These are phyloP conservation scores for Argyresthia goedartella DNA, from an alignment of 2,888 invertebrate species.

Conservation along the genomic window DNA sequence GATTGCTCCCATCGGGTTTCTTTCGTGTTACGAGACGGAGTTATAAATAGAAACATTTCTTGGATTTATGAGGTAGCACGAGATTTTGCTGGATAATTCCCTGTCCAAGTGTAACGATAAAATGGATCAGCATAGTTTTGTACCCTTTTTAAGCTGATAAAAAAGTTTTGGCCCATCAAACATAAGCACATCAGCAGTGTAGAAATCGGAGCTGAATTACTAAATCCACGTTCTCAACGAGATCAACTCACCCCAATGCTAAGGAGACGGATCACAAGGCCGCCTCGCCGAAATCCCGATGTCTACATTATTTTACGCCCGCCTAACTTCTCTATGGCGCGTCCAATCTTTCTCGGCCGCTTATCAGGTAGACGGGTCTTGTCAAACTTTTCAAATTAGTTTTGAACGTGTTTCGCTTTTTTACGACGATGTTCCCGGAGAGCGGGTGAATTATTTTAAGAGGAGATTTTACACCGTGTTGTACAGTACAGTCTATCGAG, in stretches of 20 bases:
- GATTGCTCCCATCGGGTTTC: no score
- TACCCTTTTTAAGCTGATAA: no score
- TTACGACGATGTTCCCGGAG: no score
- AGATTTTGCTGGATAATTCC: no score
- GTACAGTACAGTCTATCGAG: no score
- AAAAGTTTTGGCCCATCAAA: background rate
- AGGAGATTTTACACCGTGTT: background rate
- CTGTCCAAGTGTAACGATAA: no score
- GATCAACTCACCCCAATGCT: slow-evolving; percentile 21
- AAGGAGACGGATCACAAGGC: slow-evolving; percentile 25
- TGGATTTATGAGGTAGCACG: no score
- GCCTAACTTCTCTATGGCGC: slow-evolving; percentile 42
- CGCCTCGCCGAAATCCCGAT: slow-evolving; percentile 27
- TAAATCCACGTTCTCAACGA: slow-evolving; percentile 14
- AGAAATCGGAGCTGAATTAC: slow-evolving; percentile 5
- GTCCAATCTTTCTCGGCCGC: slow-evolving; percentile 43
- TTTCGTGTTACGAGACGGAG: no score
- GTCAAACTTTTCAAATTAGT: slow-evolving; percentile 56
- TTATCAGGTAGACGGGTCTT: slow-evolving; percentile 46
- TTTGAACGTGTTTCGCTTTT: slow-evolving; percentile 34
- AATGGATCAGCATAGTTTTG: no score
- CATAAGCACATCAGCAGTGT: background rate
- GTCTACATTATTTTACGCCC: slow-evolving; percentile 44
- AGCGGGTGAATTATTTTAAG: slow-evolving; percentile 9
- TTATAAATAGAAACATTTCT: no score